Base-by-base conservation (phyloP, 2,113 vertebrate species). In the Mirounga angustirostris region DNA sequence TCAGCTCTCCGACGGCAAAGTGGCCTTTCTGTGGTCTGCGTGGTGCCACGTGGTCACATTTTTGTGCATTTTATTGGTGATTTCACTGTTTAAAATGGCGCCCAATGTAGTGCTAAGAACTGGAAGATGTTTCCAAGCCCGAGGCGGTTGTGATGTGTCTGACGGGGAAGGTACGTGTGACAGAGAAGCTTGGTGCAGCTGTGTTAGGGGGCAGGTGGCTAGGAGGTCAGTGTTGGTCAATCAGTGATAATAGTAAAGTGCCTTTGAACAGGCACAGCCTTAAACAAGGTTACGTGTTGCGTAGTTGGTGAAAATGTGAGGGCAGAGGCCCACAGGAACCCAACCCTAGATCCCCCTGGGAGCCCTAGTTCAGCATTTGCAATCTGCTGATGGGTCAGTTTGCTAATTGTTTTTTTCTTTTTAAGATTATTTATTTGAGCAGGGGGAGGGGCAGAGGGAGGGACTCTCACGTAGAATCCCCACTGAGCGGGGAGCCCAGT, bases 121-220 rank as follows among this genome's bases (percentile, higher is more conserved):
- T 1, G 11, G 52, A 28, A 0, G 0, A 59, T 1, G 43, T 22
- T 36, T n/a, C 86, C 18, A n/a, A 28, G 65, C 7, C 0, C 19
- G 6, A 19, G 83, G 43, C 22, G 36, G 80, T 2, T 1, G 21
- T 21, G 40, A 3, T 1, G 4, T 14, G 22, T 26, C 67, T 15
- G 1, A 4, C 1, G 4, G 26, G 73, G 74, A 56, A 58, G 22
- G 46, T 1, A 6, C 2, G 10, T n/a, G 63, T 8, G 12, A 40
- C 24, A 3, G 30, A 28, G 15, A 19, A 12, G 30, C 69, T 13
- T 13, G 5, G 3, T 8, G 11, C 12, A 0, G 56, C n/a, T 3
- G 0, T 12, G 36, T 40, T 21, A 13, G 21, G 4, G 43, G 4
- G 4, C 12, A 4, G 1, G 1, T 4, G n/a, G n/a, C 28, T 2